These are phyloP conservation scores for Nemurella pictetii DNA, from an alignment of 2,888 invertebrate genomes.

Conservation along the genomic window DNA sequence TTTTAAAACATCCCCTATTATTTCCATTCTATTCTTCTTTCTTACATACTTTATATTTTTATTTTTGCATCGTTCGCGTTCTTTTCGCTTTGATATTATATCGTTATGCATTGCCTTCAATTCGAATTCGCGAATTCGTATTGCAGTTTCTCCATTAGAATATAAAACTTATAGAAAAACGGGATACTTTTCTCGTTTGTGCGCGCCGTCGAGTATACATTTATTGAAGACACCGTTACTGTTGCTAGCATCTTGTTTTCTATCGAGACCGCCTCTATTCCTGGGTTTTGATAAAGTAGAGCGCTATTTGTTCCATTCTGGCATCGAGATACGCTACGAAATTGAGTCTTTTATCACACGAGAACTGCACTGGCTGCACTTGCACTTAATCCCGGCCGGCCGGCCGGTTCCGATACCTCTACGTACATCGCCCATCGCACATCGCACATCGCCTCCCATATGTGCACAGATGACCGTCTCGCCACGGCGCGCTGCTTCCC, in stretches of 20 bases:
- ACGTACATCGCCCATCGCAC: neutral
- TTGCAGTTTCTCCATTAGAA: neutral
- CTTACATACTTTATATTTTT: neutral
- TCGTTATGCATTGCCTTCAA: neutral
- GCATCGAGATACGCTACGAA: neutral
- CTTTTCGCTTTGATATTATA: neutral
- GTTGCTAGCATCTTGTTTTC: neutral
- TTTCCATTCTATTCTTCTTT: neutral
- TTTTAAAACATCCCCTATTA: neutral
- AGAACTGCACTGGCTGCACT: neutral
- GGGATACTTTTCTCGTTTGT: neutral
- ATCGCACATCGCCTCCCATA: neutral
- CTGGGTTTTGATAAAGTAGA: neutral
- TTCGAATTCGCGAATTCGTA: neutral
- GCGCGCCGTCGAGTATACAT: neutral
- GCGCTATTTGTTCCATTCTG: neutral
- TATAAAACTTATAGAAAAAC: neutral
- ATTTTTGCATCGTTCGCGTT: neutral
- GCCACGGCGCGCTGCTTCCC: neutral
- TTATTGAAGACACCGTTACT: neutral
- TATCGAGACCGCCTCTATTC: neutral
- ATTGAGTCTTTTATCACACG: neutral
- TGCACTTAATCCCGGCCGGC: neutral
- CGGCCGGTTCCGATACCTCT: too few relatives aligned
- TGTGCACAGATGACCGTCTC: too few relatives aligned